Conservation (phyloP, 2,888 invertebrate genomes). For the Mallateleia sp. region DNA sequence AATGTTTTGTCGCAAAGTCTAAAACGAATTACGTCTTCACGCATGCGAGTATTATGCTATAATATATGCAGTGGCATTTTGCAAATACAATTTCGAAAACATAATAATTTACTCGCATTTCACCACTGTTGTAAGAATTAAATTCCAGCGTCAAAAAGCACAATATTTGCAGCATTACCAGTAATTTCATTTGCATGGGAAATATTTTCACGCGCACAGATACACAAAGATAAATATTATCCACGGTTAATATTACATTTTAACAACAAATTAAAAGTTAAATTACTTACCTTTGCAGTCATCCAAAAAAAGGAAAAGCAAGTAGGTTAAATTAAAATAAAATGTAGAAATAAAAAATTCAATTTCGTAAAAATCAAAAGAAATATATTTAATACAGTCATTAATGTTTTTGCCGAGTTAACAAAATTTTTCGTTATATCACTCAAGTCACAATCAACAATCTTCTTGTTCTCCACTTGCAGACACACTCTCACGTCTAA, state of each 20-base stretch:
- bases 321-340: background rate
- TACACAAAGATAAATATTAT: too few relatives aligned
- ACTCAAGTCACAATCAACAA: constrained; percentile 72
- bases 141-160: constrained; percentile 15
- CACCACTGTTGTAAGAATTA: background rate
- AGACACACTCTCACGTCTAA: constrained; percentile 59
- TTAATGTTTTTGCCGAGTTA: constrained; percentile 72
- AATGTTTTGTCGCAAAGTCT: constrained; percentile 17
- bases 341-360: constrained; percentile 4
- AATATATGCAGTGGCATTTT: constrained; percentile 24
- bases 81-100: constrained; percentile 16
- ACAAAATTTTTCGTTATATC: constrained; percentile 76
- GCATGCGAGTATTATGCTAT: constrained; percentile 4
- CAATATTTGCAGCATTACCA: constrained; percentile 10
- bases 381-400: constrained; percentile 78
- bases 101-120: constrained; percentile 5
- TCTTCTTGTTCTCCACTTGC: constrained; percentile 32
- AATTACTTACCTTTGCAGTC: too few relatives aligned
- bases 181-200: constrained; percentile 17
- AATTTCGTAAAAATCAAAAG: constrained; percentile 72
- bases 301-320: too few relatives aligned
- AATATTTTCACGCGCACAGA: background rate
- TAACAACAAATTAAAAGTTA: background rate
- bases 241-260: background rate
- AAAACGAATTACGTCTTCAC: constrained; percentile 27